A percentile compares a stretch with the other conserved stretches of the same genome.
Evolutionary conservation across 2,888 invertebrate species (phyloP).

Genomic region (Crioceris asparagi): DNA sequence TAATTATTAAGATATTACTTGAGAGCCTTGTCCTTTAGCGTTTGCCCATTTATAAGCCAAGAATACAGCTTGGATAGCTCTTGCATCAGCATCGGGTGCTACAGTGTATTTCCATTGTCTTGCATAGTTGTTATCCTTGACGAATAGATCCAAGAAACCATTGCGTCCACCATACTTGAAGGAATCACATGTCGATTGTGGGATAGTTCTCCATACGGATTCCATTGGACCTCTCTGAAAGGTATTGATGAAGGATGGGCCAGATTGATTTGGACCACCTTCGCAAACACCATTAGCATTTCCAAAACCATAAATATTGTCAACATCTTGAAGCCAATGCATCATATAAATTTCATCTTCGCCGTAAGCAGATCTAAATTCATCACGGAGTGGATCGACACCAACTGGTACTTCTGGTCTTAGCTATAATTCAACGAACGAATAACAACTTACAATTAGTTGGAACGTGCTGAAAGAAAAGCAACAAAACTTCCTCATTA

Average conservation of each 20-base stretch:
- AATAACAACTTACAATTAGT: no score
- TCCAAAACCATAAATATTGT: conserved; percentile 22
- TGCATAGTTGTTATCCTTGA: conserved; percentile 12
- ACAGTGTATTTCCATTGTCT: conserved; percentile 20
- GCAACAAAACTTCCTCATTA: no score
- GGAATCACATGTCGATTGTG: no score
- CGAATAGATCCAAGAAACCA: no score
- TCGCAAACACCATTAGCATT: conserved; percentile 18
- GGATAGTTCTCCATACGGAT: no score
- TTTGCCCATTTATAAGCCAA: conserved; percentile 21
- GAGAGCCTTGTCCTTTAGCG: conserved; percentile 10
- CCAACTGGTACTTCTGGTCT: conserved; percentile 19
- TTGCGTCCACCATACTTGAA: no score
- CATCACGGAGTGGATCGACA: conserved; percentile 20
- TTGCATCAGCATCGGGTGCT: conserved; percentile 23
- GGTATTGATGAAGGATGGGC: conserved; percentile 21
- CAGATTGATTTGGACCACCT: conserved; percentile 15
- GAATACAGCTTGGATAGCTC: no score
- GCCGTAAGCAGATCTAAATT: conserved; percentile 17
- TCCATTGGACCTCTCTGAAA: no score
- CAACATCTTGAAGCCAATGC: no score
- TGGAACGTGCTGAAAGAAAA: no score
- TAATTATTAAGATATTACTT: conserved; percentile 5
- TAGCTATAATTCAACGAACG: no score
- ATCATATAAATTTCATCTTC: conserved; percentile 17